Base-by-base conservation (phyloP, 2,888 invertebrate genomes). In the Cetonia aurata region DNA sequence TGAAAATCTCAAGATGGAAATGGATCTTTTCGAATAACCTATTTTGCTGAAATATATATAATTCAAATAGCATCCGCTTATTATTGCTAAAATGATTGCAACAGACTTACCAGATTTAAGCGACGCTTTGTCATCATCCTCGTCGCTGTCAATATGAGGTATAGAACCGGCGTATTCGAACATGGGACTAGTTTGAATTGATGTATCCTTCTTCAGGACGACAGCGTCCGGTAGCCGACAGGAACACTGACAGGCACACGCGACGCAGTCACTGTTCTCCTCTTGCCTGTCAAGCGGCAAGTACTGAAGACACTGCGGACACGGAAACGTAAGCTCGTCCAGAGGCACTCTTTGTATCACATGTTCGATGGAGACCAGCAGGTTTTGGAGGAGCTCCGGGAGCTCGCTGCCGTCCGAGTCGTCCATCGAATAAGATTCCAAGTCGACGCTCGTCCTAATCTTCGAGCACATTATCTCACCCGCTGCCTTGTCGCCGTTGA, bases 61-160 rank as follows among this genome's bases (percentile, higher is more conserved):
- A 33, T 37, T 8, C 37, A 37, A 37, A 3, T 25, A 25, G 25
- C 1, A 25, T 25, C 1, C 4, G 25, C 25, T 1, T 25, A 3
- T 25, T 4, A 4, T 25, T 25, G 25, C 1, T 25, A 25, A 25
- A 37, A 6, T 37, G 1, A 6, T 6, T 33, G 33, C 33, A 37
- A 37, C 83, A 80, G 4, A 75, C 83, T 80, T 77, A 84, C 84
- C 84, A 67, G 82, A 81, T 78, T 79, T 80, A 33, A 80, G 76
- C 1, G 82, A 81, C 25, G 83, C 83, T 73, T 82, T 82, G 73
- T 84, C 88, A 76, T 88, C 88, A 80, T 91, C 91, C 77, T 91
- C 91, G 79, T 91, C 91, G 81, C 91, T 91, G 83, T 92, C 91
- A 77, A 91, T 91, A 82, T 91, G 91, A 72, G 91, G 91, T 83